These are phyloP conservation scores for Pherbina coryleti DNA, from an alignment of 2,888 invertebrate species.

Conservation along the genomic window DNA sequence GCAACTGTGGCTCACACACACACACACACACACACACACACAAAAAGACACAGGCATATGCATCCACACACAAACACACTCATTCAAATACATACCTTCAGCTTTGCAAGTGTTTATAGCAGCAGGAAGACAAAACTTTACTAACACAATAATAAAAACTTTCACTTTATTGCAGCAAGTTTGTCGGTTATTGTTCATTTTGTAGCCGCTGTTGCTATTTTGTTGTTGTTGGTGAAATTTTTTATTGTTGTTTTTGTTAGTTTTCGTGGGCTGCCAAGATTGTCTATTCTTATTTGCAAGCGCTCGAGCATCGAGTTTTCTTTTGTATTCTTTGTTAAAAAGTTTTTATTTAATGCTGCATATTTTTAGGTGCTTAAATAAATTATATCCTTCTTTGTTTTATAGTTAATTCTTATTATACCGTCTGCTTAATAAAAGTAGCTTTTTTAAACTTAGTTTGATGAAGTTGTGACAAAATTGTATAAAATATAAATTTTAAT, in stretches of 20 bases:
- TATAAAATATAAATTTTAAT: too few relatives aligned
- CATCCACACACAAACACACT: too few relatives aligned
- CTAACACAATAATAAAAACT: constrained; percentile 42
- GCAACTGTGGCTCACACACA: neutral
- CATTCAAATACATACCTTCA: too few relatives aligned
- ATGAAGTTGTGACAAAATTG: too few relatives aligned
- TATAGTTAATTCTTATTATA: too few relatives aligned
- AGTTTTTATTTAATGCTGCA: neutral
- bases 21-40: too few relatives aligned
- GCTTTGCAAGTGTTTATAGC: too few relatives aligned
- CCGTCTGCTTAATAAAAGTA: too few relatives aligned
- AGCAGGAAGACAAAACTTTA: constrained; percentile 27
- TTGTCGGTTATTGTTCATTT: neutral
- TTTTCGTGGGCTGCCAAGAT: constrained; percentile 1
- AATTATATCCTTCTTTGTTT: neutral
- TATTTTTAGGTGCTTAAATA: constrained; percentile 19
- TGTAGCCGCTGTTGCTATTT: neutral
- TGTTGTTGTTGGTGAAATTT: neutral
- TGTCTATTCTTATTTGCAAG: too few relatives aligned
- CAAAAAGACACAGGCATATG: neutral
- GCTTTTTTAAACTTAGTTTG: too few relatives aligned
- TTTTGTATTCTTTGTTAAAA: too few relatives aligned
- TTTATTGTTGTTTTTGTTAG: constrained; percentile 1
- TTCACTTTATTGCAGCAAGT: constrained; percentile 36
- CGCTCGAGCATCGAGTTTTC: too few relatives aligned